These are phyloP conservation scores for Trichechus manatus DNA, from an alignment of 2,113 vertebrate genomes.

Conservation along the genomic window DNA sequence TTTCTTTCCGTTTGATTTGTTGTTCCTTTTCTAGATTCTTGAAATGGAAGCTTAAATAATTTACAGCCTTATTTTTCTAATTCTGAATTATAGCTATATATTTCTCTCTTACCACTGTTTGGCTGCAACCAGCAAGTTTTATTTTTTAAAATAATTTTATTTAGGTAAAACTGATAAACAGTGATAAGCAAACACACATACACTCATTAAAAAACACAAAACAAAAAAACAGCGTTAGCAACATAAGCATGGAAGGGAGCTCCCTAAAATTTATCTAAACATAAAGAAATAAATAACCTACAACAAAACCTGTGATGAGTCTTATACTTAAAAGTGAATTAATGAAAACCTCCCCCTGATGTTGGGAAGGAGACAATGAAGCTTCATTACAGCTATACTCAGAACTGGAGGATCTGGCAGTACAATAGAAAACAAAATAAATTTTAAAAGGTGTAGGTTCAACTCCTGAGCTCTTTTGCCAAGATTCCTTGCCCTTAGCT, in stretches of 20 bases:
- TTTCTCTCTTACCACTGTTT: neutral
- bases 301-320: neutral
- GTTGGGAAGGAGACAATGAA: neutral
- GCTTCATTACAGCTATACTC: neutral
- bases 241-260: neutral
- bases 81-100: rapidly evolving
- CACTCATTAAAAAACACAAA: no score
- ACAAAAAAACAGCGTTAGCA: neutral
- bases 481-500: neutral
- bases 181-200: neutral
- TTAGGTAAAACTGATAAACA: neutral
- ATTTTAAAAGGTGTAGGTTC: neutral
- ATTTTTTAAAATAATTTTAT: neutral
- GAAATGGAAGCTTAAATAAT: neutral
- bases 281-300: neutral
- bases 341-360: neutral
- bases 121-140: neutral
- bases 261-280: neutral
- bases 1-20: neutral
- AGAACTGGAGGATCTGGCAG: neutral
- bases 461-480: neutral
- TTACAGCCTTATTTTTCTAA: neutral
- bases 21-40: neutral
- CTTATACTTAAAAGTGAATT: neutral
- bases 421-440: no score